Base-by-base conservation (phyloP, 1,140 invertebrate genomes). In the Melipona quadrifasciata region DNA sequence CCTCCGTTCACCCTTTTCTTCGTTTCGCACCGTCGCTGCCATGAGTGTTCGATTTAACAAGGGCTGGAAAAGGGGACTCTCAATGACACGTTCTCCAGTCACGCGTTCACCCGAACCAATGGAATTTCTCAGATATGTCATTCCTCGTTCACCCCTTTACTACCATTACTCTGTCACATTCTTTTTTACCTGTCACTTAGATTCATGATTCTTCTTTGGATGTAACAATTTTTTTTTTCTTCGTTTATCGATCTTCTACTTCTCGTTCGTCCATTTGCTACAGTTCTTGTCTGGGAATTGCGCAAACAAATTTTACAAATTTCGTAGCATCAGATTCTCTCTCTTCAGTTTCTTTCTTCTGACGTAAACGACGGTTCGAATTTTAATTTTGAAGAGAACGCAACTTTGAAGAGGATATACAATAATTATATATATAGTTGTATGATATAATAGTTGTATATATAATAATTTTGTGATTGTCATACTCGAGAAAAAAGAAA, bases 51-150 rank as follows among this genome's bases (percentile, higher is more conserved):
- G 39, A 53, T 67, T 47, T 71, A 71, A 71, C 24, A n/a, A 72
- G 71, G 27, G 21, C 24, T 27, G 47, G 72, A 74, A 74, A 74
- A 34, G 53, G 17, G 72, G 31, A 57, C 34, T 21, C 53, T 57
- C 58, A 51, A 78, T 53, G 76, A 78, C 27, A 53, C 47, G 64
- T 53, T 39, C 77, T 70, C 24, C 65, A 19, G 53, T 80, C 31
- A 53, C 51, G 65, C 53, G 51, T 31, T 31, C 34, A 16, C 16
- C 64, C 21, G 31, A 19, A 47, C 61, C 58, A 27, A 65, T 8
- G 57, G 4, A 16, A 80, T 80, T 70, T 34, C 14, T 57, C 65
- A 10, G 5, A 21, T 4, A 17, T 1, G 19, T 47, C 39, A 47
- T 47, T 47, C 39, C 8, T 47, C 6, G 39, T 47, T 47, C 8